These are phyloP conservation scores for Ostrea edulis DNA, from an alignment of 1,140 invertebrate species.

Conservation along the genomic window DNA sequence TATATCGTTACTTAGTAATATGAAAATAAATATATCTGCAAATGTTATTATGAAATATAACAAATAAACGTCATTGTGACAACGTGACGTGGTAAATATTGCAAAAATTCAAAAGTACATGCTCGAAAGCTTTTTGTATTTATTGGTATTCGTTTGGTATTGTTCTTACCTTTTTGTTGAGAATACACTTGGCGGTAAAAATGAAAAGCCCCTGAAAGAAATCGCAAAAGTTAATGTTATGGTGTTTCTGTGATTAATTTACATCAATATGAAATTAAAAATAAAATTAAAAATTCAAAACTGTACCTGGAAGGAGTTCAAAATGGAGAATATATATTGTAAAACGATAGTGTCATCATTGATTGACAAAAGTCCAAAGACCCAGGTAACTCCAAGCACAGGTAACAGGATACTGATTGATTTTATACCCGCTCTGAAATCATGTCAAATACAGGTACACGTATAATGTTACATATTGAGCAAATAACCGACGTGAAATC, in stretches of 20 bases:
- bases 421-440: conserved; percentile 38
- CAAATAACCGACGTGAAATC: no score
- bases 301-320: not conserved
- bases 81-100: no score
- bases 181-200: not conserved
- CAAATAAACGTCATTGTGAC: no score
- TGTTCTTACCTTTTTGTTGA: not conserved
- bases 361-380: conserved; percentile 66
- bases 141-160: not conserved
- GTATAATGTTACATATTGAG: no score
- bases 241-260: not conserved
- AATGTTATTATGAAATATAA: no score
- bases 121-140: no score
- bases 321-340: conserved; percentile 55
- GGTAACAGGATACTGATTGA: conserved; percentile 60
- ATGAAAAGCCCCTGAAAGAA: not conserved
- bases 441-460: not conserved
- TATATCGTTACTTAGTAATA: no score
- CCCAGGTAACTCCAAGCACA: conserved; percentile 64
- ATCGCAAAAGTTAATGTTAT: not conserved
- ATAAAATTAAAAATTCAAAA: not conserved
- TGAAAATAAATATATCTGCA: no score
- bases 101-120: no score
- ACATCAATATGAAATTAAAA: not conserved
- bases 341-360: conserved; percentile 61